Base-by-base conservation (phyloP, 2,113 vertebrate genomes). In the Hemibagrus wyckioides region DNA sequence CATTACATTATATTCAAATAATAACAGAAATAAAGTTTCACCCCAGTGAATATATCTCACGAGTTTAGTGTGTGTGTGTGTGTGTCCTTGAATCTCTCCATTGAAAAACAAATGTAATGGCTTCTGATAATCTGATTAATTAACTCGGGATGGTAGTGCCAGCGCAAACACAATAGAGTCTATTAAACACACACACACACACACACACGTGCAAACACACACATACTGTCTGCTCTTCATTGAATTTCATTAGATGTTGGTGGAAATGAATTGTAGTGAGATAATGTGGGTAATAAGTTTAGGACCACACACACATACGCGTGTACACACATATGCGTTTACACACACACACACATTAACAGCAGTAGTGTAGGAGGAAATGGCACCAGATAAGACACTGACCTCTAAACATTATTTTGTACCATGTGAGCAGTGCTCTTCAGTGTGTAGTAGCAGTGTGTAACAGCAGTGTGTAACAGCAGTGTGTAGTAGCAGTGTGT, bases 81-180 rank as follows among this genome's bases (percentile, higher is more conserved):
- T 71, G 48, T 85, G 73, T 89, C 80, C 84, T 89, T 89, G 82
- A 69, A 36, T 28, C 61, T 71, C 30, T 36, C 23, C 39, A 44
- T 61, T 9, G 44, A 69, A 85, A 71, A 79, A 67, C 41, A 86
- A 71, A 33, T 50, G 65, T 59, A 83, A 59, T 59, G 61, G 73
- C 19, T 79, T 83, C 73, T 36, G 52, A 86, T 73, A 77, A 89
- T 71, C 73, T 71, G 71, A 86, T 89, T 83, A 80, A 89, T 86
- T 86, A 84, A 86, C 61, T 83, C 39, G 41, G 59, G 57, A 87
- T 69, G 56, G 75, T 19, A 9, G 63, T 48, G 75, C 33, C 9
- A 28, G 17, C 59, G 39, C 71, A 86, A 83, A 56, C 30, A 86
- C 50, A 69, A 88, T 77, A 11, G 75, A 76, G 19, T 13, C 33